Evolutionary conservation across 2,888 invertebrate species (phyloP).

Genomic region (Apodemia duryi): DNA sequence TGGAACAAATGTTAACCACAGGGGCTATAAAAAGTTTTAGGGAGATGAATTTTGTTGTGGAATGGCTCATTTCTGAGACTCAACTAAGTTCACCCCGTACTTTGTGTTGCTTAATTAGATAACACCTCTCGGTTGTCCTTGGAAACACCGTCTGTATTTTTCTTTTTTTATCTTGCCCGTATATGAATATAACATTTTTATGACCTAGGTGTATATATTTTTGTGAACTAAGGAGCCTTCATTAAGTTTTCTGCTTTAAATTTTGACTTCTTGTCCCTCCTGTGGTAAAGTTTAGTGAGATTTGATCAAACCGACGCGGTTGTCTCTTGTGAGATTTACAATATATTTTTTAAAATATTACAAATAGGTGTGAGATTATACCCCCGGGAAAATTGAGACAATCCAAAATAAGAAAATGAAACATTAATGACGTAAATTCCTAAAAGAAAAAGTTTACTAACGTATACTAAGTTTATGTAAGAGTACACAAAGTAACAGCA

Average conservation of each 20-base stretch:
- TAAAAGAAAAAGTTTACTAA: neutral
- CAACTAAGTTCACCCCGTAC: neutral
- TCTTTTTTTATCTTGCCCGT: neutral
- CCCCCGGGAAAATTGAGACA: too few species aligned
- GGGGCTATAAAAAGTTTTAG: constrained; percentile 14
- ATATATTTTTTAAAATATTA: neutral
- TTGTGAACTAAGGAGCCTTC: too few species aligned
- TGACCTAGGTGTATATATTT: too few species aligned
- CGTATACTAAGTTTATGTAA: neutral
- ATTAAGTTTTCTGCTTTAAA: neutral
- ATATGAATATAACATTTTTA: neutral
- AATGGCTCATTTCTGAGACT: constrained; percentile 11
- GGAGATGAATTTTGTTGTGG: constrained; percentile 7
- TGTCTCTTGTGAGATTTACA: neutral
- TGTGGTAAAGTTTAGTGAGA: neutral
- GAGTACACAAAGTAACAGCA: neutral
- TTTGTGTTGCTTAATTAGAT: constrained; percentile 10
- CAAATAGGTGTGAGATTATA: neutral
- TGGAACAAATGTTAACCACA: constrained; percentile 7
- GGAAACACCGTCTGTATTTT: neutral
- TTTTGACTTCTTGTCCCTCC: neutral
- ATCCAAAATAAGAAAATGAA: too few species aligned
- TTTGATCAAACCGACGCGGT: neutral
- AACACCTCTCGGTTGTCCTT: neutral
- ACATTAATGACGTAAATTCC: too few species aligned